Evolutionary conservation across 2,797 vertebrate species (phyloP).

Genomic region (Lithobates sylvaticus): DNA sequence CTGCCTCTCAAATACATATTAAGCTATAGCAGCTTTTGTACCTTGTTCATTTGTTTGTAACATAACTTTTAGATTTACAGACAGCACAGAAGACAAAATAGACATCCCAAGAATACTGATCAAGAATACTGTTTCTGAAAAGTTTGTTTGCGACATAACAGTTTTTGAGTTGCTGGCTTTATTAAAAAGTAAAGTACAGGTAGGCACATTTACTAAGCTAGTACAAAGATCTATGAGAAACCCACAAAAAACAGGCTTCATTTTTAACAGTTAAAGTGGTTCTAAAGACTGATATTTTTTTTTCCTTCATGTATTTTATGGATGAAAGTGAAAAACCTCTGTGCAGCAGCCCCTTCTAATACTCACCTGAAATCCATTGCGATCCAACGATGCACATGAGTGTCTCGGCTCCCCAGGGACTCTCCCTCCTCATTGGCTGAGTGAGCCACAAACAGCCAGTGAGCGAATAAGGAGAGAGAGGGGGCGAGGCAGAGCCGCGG

Average conservation of each 20-base stretch:
- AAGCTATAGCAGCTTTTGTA: constrained; percentile 1
- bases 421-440: too few relatives aligned
- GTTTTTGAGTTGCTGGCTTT: not conserved
- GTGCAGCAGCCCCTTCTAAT: too few relatives aligned
- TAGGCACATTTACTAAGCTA: not conserved
- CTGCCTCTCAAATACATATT: constrained; percentile 30
- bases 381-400: too few relatives aligned
- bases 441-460: too few relatives aligned
- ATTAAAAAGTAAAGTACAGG: not conserved
- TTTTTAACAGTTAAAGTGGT: not conserved
- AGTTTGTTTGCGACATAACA: not conserved
- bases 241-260: not conserved
- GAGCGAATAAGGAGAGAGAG: too few relatives aligned
- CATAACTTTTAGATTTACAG: constrained; percentile 9
- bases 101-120: not conserved
- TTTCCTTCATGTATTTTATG: too few relatives aligned
- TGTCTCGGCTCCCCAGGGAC: too few relatives aligned
- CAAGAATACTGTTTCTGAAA: not conserved
- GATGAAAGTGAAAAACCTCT: too few relatives aligned
- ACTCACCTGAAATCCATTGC: too few relatives aligned
- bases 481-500: too few relatives aligned
- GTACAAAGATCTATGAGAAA: not conserved
- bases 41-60: constrained; percentile 9
- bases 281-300: too few relatives aligned
- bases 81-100: not conserved